Conservation (phyloP, 1,140 invertebrate species). For the Metopolophium dirhodum region DNA sequence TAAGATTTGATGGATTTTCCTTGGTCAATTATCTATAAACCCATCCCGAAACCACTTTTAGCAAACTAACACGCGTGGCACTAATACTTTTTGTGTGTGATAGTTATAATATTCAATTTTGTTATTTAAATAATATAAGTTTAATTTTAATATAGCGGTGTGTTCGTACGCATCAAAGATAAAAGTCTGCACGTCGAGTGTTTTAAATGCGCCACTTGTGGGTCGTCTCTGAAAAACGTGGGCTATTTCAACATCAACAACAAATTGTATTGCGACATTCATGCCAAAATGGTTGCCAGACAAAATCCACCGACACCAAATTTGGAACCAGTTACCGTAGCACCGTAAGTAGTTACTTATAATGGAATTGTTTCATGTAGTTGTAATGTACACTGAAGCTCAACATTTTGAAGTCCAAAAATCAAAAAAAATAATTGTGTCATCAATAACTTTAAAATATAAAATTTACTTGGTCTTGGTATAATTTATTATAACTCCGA, state of each 20-base stretch:
- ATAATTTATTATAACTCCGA: background rate
- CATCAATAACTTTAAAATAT: background rate
- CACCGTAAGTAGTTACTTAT: conserved; percentile 73
- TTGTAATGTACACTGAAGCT: background rate
- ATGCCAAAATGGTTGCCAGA: conserved; percentile 87
- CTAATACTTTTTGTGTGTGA: conserved; percentile 17
- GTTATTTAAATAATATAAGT: conserved; percentile 45
- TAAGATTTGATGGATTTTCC: conserved; percentile 65
- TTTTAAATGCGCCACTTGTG: conserved; percentile 95
- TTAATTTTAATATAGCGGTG: conserved; percentile 72
- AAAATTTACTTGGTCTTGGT: background rate
- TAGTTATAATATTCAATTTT: conserved; percentile 29
- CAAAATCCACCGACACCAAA: conserved; percentile 79
- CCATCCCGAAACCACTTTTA: background rate
- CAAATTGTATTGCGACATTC: conserved; percentile 95
- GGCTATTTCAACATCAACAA: conserved; percentile 96
- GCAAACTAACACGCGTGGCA: conserved; percentile 38
- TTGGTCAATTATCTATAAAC: background rate
- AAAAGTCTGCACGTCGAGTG: conserved; percentile 96
- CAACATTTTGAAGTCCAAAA: background rate
- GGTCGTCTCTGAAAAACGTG: conserved; percentile 92
- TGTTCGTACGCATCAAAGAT: conserved; percentile 95
- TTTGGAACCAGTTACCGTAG: conserved; percentile 78
- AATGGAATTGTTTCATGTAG: background rate
- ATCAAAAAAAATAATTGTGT: background rate